A percentile compares a stretch with the other conserved stretches of the same genome.
These are phyloP conservation scores for Peromyscus attwateri DNA, from an alignment of 2,797 vertebrate species.

Conservation along the genomic window DNA sequence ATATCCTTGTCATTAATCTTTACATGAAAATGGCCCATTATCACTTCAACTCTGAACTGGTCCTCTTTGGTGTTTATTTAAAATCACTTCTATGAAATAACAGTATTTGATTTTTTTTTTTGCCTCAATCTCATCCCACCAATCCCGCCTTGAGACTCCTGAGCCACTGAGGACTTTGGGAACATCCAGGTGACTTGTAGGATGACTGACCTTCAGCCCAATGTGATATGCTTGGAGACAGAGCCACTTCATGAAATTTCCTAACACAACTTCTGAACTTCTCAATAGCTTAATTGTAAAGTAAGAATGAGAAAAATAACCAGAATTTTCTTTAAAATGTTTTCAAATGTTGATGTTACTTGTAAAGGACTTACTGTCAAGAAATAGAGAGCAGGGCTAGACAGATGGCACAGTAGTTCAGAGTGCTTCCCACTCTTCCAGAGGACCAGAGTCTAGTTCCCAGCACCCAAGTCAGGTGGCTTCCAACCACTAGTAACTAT, in stretches of 20 bases:
- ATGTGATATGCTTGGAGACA: neutral
- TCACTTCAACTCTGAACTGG: neutral
- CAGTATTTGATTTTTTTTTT: neutral
- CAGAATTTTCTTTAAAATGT: neutral
- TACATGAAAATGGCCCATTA: neutral
- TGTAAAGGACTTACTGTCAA: neutral
- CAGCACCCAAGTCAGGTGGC: neutral
- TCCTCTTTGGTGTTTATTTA: neutral
- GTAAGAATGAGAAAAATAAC: neutral
- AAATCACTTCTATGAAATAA: neutral
- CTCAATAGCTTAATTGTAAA: neutral
- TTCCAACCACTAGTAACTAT: neutral
- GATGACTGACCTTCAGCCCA: neutral
- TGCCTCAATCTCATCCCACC: neutral
- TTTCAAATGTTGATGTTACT: neutral
- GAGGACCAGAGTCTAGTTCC: neutral
- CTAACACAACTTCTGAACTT: conserved; percentile 18
- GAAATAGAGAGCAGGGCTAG: neutral
- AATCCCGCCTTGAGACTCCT: neutral
- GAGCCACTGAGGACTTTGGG: neutral
- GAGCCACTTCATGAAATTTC: neutral
- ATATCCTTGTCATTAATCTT: neutral
- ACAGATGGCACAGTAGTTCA: too few relatives aligned
- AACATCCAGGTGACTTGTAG: neutral
- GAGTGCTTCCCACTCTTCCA: neutral